Evolutionary conservation across 2,888 invertebrate genomes (phyloP), one percentile per base, ranked within the genome.

Genomic region (Spialia ferax): DNA sequence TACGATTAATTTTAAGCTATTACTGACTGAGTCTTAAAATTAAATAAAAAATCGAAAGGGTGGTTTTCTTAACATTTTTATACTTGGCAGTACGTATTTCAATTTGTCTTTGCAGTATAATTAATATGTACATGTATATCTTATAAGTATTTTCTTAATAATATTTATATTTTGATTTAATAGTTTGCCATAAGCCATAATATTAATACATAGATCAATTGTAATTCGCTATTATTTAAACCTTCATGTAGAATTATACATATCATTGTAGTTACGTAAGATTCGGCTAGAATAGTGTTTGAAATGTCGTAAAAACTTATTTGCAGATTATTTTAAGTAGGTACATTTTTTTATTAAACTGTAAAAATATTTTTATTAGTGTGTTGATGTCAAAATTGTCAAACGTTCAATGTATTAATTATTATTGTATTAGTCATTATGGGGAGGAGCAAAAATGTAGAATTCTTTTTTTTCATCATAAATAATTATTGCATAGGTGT

Each of bases 211-310:
- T 15, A 5, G 26, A 26, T 26, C 26, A 23, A 45, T 48, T 10
- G 3, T 48, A 2, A 10, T 48, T 48, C 3, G 22, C 22, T 23
- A 48, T 48, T 26, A 26, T 5, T 26, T 22, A 22, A 11, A 54
- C 23, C n/a, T 54, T 54, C n/a, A 54, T 54, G 23, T 60, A 60
- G 60, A 60, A 60, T 60, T 60, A 60, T 60, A 60, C 60, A 60
- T 60, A 59, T 59, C 59, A 59, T 20, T 50, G 22, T 50, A 50
- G 13, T 32, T 32, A 32, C 10, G 2, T 38, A 38, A 38, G 38
- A 38, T 38, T 38, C n/a, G 1, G n/a, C 38, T 38, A 38, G n/a
- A n/a, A 2, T 38, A 38, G n/a, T n/a, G n/a, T n/a, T n/a, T n/a
- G n/a, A n/a, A n/a, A n/a, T n/a, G n/a, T n/a, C n/a, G n/a, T n/a